Conservation (phyloP, 2,797 vertebrate species). For the Channallabes apus region DNA sequence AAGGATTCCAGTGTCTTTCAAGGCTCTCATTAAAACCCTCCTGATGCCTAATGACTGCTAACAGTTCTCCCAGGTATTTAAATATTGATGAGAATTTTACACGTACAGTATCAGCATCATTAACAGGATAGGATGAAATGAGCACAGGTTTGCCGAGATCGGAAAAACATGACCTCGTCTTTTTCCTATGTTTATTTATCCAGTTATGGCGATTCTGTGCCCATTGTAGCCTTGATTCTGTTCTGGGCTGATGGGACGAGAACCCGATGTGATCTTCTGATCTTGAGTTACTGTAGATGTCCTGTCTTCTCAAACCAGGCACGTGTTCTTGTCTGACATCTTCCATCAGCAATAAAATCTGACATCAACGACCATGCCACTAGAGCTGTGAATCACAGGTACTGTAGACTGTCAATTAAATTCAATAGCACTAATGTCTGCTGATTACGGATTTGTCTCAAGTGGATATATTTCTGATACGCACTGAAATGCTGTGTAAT, state of each 20-base stretch:
- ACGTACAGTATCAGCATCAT: neutral
- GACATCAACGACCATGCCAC: neutral
- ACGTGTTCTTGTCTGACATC: neutral
- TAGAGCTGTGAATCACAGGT: no score
- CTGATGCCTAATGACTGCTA: neutral
- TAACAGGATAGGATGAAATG: neutral
- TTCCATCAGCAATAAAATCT: neutral
- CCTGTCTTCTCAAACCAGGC: neutral
- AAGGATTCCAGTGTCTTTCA: conserved; percentile 12
- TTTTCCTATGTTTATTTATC: neutral
- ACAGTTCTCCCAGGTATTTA: neutral
- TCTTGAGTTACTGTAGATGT: neutral
- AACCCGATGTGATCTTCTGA: neutral
- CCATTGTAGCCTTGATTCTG: neutral
- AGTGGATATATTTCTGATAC: no score
- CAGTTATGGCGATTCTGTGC: neutral
- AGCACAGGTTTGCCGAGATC: neutral
- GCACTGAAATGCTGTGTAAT: no score
- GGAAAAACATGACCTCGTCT: neutral
- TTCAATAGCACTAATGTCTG: no score
- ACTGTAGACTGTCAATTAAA: no score
- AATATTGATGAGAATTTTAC: neutral
- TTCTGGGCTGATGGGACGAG: neutral
- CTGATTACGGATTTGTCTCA: no score
- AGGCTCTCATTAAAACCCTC: neutral